Conservation (phyloP, 2,888 invertebrate species). For the Latheticus oryzae region DNA sequence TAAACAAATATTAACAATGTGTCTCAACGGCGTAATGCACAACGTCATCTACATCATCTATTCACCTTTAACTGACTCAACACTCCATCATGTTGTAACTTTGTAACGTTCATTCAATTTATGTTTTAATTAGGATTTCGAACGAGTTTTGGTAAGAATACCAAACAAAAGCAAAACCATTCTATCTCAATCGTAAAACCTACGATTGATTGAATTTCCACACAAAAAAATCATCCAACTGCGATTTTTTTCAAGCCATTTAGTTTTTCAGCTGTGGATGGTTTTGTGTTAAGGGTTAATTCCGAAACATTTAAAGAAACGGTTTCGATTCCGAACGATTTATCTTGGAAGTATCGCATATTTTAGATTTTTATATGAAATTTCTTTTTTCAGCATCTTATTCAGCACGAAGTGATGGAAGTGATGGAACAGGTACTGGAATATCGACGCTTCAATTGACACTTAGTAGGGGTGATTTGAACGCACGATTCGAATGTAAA, state of each 20-base stretch:
- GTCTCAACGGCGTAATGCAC: conserved; percentile 2
- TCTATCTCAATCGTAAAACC: too few species aligned
- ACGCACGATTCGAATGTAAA: conserved; percentile 77
- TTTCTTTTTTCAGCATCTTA: conserved; percentile 35
- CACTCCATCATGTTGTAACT: background rate
- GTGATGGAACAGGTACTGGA: conserved; percentile 73
- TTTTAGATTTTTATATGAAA: conserved; percentile 4
- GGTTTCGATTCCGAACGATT: conserved; percentile 16
- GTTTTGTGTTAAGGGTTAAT: conserved; percentile 19
- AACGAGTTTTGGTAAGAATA: conserved; percentile 2
- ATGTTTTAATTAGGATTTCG: conserved; percentile 3
- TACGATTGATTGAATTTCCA: conserved; percentile 16
- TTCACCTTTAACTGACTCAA: conserved; percentile 10
- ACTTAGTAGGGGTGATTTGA: conserved; percentile 78
- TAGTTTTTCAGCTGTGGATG: conserved; percentile 7
- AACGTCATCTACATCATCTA: conserved; percentile 5
- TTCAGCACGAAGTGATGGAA: conserved; percentile 46
- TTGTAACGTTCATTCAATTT: conserved; percentile 1
- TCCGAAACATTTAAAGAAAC: conserved; percentile 21
- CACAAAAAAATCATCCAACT: conserved; percentile 18
- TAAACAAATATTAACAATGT: conserved; percentile 16
- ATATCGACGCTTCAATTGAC: conserved; percentile 73
- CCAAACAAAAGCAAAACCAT: too few species aligned
- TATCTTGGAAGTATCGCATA: conserved; percentile 18
- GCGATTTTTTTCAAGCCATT: conserved; percentile 22